Evolutionary conservation across 2,888 invertebrate species (phyloP), one percentile per base, ranked within the genome.

Genomic region (Tethea ocularis): DNA sequence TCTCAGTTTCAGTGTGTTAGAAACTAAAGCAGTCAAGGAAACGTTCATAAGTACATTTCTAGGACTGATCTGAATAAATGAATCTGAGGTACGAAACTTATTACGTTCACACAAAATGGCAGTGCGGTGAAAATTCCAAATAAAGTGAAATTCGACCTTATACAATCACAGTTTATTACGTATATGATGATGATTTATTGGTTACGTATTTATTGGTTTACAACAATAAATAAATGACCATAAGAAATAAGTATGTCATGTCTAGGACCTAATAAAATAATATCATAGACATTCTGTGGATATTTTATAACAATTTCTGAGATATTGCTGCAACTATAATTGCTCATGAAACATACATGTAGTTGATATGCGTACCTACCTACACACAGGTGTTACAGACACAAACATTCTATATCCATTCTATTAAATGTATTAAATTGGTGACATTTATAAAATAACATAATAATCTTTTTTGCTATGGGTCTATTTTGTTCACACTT

Each of bases 271-370:
- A 53, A 53, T 53, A 53, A 53, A 58, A 57, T 62, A 67, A 57
- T 63, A 36, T 57, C 55, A 57, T 24, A 63, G 65, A 68, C 73
- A 74, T 77, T 70, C 57, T 61, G 71, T 66, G 72, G 74, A 75
- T 72, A 81, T 81, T 77, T 79, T 67, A 77, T 69, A 80, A 74
- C 68, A 71, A 77, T 82, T 81, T 73, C 67, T 72, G 33, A 75
- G 64, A 67, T 71, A 79, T 77, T 79, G 76, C 74, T 73, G 72
- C 75, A 70, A 78, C 67, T 66, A 75, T 82, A 84, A 87, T 87
- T 84, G 83, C 77, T 81, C 78, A 86, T 87, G 79, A 84, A 84
- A 83, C 68, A 84, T 80, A 72, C 77, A 84, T 83, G 74, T 61
- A 56, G 61, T 61, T 71, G 68, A 75, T 78, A 77, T 77, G 75